Base-by-base conservation (phyloP, 2,797 vertebrate species). In the Myotis findleyi region DNA sequence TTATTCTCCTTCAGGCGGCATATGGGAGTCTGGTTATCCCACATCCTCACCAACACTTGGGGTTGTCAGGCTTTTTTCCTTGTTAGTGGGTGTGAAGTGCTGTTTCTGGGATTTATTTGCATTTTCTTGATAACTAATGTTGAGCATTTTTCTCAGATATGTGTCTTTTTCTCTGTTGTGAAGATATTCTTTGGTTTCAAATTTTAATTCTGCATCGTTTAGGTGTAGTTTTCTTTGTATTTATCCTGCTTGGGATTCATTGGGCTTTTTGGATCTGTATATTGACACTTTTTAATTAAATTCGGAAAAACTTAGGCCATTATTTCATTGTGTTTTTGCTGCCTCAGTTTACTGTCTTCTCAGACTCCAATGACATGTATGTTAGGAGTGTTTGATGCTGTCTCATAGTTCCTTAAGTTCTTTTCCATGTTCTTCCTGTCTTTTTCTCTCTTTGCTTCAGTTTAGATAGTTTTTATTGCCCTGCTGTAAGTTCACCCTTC, bases 21-120 rank as follows among this genome's bases (percentile, higher is more conserved):
- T 8, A 1, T 5, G 14, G 13, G 51, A 7, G 9, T 4, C 62
- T 38, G 51, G 51, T 13, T 8, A 6, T 23, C 51, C n/a, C 10
- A 0, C 6, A 4, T 7, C 62, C 62, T n/a, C 44, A 1, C 13
- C 51, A 8, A 1, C 30, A 9, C 4, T 59, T 12, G 1, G 49
- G 27, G 21, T 10, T 12, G 33, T 11, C 21, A 2, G 62, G 12
- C 66, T 6, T 9, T 27, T 51, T 72, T 62, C 59, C 9, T 0
- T 10, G 44, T 33, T 2, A 16, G 12, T 17, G 14, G 73, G 14
- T 17, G 38, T 81, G 47, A 12, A 23, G 14, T n/a, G 44, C 23
- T 33, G n/a, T 44, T 62, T 59, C 11, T 33, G 36, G 33, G 3
- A 9, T 14, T 53, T 17, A n/a, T 62, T 49, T 33, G 49, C 57